These are phyloP conservation scores for Tridacna gigas DNA, from an alignment of 2,888 invertebrate genomes.

Conservation along the genomic window DNA sequence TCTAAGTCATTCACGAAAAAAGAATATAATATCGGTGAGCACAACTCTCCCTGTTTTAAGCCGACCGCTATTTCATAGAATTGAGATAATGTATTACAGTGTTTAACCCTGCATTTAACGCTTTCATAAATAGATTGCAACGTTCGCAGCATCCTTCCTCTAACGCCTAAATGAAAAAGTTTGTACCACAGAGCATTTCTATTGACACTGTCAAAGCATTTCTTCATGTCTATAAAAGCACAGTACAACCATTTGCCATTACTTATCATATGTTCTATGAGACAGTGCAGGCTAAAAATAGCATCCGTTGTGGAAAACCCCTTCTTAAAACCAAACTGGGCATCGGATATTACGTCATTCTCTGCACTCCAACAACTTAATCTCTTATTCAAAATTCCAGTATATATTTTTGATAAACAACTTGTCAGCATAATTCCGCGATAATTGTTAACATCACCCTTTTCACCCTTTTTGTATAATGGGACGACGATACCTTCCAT, in stretches of 20 bases:
- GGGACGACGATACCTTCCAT: slow-evolving; percentile 37
- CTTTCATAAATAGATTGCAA: not conserved
- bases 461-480: slow-evolving; percentile 34
- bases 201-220: slow-evolving; percentile 32
- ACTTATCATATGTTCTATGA: slow-evolving; percentile 14
- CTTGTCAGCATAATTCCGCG: slow-evolving; percentile 37
- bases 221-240: slow-evolving; percentile 33
- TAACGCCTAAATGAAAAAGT: slow-evolving; percentile 23
- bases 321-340: slow-evolving; percentile 35
- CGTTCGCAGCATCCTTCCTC: slow-evolving; percentile 18
- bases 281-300: slow-evolving; percentile 27
- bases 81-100: not conserved
- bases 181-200: slow-evolving; percentile 38
- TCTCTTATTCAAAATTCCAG: slow-evolving; percentile 33
- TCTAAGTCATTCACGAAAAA: not conserved
- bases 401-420: slow-evolving; percentile 42
- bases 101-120: not conserved
- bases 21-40: not conserved
- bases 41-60: not conserved
- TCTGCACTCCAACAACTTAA: slow-evolving; percentile 4
- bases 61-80: not conserved
- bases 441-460: slow-evolving; percentile 39
- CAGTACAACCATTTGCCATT: slow-evolving; percentile 13
- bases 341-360: slow-evolving; percentile 26
- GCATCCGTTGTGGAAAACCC: slow-evolving; percentile 39